Conservation (phyloP, 2,113 vertebrate species). For the Furnarius figulus region DNA sequence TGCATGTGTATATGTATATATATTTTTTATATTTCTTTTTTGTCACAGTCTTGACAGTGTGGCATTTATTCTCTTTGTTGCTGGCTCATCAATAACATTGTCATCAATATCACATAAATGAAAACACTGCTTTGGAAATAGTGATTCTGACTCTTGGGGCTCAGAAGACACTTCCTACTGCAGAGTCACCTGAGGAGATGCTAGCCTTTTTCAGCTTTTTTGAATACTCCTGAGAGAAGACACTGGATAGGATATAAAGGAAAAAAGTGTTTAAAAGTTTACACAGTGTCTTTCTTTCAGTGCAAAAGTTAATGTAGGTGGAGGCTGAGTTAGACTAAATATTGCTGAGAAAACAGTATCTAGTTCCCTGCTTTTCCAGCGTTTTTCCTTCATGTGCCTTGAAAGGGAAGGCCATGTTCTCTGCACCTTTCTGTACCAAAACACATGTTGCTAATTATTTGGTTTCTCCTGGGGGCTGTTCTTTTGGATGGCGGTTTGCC, state of each 20-base stretch:
- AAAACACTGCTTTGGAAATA: not conserved
- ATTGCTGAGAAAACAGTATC: not conserved
- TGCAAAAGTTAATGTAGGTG: not conserved
- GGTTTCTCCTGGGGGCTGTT: not conserved
- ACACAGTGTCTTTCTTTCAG: not conserved
- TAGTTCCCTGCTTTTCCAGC: not conserved
- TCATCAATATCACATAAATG: not conserved
- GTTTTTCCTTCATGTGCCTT: not conserved
- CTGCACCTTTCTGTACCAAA: not conserved
- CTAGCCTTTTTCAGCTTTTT: not conserved
- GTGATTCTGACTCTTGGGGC: not conserved
- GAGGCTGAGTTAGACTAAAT: not conserved
- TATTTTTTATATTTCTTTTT: not conserved
- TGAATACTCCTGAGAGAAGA: not conserved
- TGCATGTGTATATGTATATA: rapidly evolving
- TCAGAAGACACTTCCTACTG: not conserved
- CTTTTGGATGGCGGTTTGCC: not conserved
- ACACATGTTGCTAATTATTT: not conserved
- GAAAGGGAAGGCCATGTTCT: not conserved
- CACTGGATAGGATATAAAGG: not conserved
- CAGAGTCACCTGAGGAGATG: not conserved
- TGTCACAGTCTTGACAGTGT: not conserved
- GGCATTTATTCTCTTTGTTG: not conserved
- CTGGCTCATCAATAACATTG: not conserved
- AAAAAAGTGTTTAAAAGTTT: not conserved